Evolutionary conservation across 1,140 invertebrate species (phyloP).

Genomic region (Drosophila punjabiensis): DNA sequence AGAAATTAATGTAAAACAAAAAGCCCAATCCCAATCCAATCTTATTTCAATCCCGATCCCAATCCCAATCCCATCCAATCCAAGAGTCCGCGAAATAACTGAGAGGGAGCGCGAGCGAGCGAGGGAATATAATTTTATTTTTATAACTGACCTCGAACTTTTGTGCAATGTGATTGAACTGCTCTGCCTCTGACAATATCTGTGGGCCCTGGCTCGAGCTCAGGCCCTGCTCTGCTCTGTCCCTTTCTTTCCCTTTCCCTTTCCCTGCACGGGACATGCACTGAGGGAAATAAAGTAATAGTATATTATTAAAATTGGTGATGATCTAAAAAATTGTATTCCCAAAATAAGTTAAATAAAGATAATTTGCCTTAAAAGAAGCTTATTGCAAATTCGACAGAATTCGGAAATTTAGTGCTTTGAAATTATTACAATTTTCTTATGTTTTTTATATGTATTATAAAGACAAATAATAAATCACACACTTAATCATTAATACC

Average conservation of each 20-base stretch:
- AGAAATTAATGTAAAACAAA: conserved; percentile 80
- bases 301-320: not conserved
- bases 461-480: not conserved
- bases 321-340: not conserved
- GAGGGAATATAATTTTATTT: conserved; percentile 70
- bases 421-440: not conserved
- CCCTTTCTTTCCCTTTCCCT: conserved; percentile 4
- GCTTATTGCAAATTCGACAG: not conserved
- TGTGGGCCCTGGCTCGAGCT: conserved; percentile 48
- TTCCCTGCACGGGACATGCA: conserved; percentile 13
- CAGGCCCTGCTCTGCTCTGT: conserved; percentile 21
- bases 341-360: not conserved
- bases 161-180: conserved; percentile 84
- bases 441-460: not conserved
- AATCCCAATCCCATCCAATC: conserved; percentile 28
- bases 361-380: too few species aligned
- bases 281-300: not conserved
- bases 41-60: conserved; percentile 4
- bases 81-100: conserved; percentile 18
- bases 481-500: not conserved
- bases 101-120: conserved; percentile 1
- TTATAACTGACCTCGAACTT: conserved; percentile 85
- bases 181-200: conserved; percentile 67
- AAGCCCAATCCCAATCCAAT: conserved; percentile 34
- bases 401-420: not conserved